These are phyloP conservation scores for Anableps anableps DNA, from an alignment of 2,797 vertebrate genomes.

Conservation along the genomic window DNA sequence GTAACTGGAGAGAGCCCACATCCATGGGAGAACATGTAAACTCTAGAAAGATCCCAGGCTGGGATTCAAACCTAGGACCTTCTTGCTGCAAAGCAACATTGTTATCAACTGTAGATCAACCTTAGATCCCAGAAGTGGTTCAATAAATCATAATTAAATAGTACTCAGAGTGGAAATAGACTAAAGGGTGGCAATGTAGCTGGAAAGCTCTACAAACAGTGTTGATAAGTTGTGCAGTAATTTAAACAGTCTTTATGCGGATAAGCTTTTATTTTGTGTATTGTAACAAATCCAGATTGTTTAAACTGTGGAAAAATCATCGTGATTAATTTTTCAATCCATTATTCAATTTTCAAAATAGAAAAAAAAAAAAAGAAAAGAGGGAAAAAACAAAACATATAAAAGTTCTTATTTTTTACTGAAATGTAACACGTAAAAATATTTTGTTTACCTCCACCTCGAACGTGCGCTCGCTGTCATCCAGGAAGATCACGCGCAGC, in stretches of 20 bases:
- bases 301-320: background rate
- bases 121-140: too few relatives aligned
- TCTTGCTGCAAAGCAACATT: too few relatives aligned
- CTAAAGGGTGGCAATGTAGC: background rate
- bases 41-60: too few relatives aligned
- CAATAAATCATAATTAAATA: too few relatives aligned
- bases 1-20: too few relatives aligned
- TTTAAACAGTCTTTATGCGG: too few relatives aligned
- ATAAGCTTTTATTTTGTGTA: background rate
- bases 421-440: too few relatives aligned
- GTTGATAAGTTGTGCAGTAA: too few relatives aligned
- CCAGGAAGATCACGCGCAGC: conserved; percentile 81
- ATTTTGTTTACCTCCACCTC: conserved; percentile 77
- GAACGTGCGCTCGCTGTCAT: conserved; percentile 82
- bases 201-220: background rate
- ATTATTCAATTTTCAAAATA: background rate
- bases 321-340: background rate
- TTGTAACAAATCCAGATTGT: background rate
- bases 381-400: background rate
- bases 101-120: too few relatives aligned
- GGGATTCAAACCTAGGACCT: too few relatives aligned
- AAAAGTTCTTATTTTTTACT: background rate
- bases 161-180: too few relatives aligned
- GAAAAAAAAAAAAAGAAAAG: background rate
- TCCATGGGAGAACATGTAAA: too few relatives aligned